A percentile compares a stretch with the other conserved stretches of the same genome.
Evolutionary conservation across 1,140 invertebrate genomes (phyloP).

Genomic region (Diorhabda elongata): DNA sequence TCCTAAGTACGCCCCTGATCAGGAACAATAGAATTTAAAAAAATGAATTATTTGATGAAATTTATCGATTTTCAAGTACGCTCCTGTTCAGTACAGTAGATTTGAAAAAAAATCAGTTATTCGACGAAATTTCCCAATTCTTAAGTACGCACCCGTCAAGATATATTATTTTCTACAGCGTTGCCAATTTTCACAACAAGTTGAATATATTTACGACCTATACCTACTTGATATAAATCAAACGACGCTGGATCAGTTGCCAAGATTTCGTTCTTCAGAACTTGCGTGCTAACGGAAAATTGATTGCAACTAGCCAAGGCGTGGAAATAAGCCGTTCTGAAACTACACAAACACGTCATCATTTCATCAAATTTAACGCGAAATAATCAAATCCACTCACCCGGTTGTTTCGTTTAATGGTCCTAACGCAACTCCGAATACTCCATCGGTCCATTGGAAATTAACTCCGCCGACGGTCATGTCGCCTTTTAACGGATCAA

Average conservation of each 20-base stretch:
- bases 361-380: no score
- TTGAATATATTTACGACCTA: no score
- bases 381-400: constrained; percentile 18
- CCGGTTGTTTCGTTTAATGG: constrained; percentile 28
- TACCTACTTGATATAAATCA: constrained; percentile 40
- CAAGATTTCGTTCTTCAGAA: constrained; percentile 65
- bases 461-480: constrained; percentile 66
- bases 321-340: constrained; percentile 71
- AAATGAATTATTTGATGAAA: no score
- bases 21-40: no score
- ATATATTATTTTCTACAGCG: no score
- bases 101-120: background rate
- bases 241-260: constrained; percentile 41
- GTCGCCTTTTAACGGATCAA: constrained; percentile 69
- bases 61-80: no score
- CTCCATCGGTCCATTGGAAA: constrained; percentile 75
- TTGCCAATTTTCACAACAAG: no score
- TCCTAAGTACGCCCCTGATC: no score
- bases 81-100: background rate
- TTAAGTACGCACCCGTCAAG: no score
- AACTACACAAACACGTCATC: constrained; percentile 36
- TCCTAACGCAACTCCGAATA: constrained; percentile 63
- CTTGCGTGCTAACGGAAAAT: constrained; percentile 65
- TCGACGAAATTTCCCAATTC: no score
- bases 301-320: constrained; percentile 69